A percentile compares a stretch with the other conserved stretches of the same genome.
These are phyloP conservation scores for Leucoma salicis DNA, from an alignment of 2,888 invertebrate species.

Conservation along the genomic window DNA sequence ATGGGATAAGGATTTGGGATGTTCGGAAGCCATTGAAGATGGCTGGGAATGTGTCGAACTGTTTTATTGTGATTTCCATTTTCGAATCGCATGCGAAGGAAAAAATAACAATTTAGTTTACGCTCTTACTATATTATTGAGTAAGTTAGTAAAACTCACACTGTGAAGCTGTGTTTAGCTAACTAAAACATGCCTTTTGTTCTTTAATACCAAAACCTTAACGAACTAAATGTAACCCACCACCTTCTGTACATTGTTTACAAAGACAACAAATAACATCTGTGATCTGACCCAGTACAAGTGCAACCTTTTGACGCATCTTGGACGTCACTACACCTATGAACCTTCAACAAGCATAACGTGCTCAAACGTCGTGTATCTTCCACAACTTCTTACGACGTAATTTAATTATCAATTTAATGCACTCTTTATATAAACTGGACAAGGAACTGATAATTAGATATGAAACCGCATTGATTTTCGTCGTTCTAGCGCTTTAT, in stretches of 20 bases:
- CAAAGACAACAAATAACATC: slow-evolving; percentile 17
- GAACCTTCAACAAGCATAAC: slow-evolving; percentile 55
- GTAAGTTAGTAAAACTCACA: slow-evolving; percentile 47
- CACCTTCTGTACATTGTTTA: slow-evolving; percentile 24
- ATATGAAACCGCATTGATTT: no score
- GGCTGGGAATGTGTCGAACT: slow-evolving; percentile 81
- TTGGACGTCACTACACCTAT: slow-evolving; percentile 51
- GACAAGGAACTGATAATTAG: no score
- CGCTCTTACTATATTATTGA: slow-evolving; percentile 23
- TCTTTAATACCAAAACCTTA: slow-evolving; percentile 18
- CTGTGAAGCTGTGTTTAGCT: slow-evolving; percentile 40
- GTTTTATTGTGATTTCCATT: slow-evolving; percentile 61
- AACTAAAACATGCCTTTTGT: slow-evolving; percentile 40
- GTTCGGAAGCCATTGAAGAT: slow-evolving; percentile 75
- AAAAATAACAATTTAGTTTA: slow-evolving; percentile 51
- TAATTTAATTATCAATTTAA: slow-evolving; percentile 42
- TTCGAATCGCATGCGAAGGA: slow-evolving; percentile 73
- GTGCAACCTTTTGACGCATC: slow-evolving; percentile 45
- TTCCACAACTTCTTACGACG: slow-evolving; percentile 39
- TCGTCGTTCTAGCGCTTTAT: no score
- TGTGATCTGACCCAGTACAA: slow-evolving; percentile 37
- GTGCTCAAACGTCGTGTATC: slow-evolving; percentile 54
- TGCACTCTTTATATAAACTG: no score
- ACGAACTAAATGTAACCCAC: slow-evolving; percentile 12
- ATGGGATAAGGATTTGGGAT: slow-evolving; percentile 74